These are phyloP conservation scores for Phoxinus phoxinus DNA, from an alignment of 2,113 vertebrate species.

Conservation along the genomic window DNA sequence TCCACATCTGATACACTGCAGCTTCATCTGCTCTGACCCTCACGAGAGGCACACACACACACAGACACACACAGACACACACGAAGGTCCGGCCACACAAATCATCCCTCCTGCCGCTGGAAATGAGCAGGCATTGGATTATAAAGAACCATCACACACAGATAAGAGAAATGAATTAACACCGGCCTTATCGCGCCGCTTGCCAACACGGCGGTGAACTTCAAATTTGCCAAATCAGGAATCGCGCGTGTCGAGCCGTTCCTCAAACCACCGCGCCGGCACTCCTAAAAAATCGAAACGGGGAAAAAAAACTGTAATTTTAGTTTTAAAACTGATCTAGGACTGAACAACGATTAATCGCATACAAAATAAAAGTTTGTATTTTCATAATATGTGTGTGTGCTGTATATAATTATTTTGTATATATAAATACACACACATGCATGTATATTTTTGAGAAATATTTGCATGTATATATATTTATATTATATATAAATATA, in stretches of 20 bases:
- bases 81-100: constrained; percentile 8
- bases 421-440: no score
- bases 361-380: no score
- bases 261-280: constrained; percentile 46
- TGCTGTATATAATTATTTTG: no score
- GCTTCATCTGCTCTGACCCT: constrained; percentile 29
- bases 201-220: constrained; percentile 69
- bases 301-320: not conserved
- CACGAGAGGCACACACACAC: not conserved
- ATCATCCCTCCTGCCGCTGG: constrained; percentile 54
- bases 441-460: no score
- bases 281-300: constrained; percentile 9
- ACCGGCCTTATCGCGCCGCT: constrained; percentile 66
- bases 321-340: no score
- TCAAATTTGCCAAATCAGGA: constrained; percentile 74
- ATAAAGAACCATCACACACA: constrained; percentile 62
- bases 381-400: no score
- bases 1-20: constrained; percentile 20
- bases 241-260: constrained; percentile 62
- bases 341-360: no score
- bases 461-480: no score
- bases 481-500: no score
- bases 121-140: constrained; percentile 55
- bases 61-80: not conserved
- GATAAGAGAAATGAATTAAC: constrained; percentile 79